Percentiles rank a stretch among this genome's conserved stretches.
These are phyloP conservation scores for Psephotus haematonotus DNA, from an alignment of 2,113 vertebrate species.

Conservation along the genomic window DNA sequence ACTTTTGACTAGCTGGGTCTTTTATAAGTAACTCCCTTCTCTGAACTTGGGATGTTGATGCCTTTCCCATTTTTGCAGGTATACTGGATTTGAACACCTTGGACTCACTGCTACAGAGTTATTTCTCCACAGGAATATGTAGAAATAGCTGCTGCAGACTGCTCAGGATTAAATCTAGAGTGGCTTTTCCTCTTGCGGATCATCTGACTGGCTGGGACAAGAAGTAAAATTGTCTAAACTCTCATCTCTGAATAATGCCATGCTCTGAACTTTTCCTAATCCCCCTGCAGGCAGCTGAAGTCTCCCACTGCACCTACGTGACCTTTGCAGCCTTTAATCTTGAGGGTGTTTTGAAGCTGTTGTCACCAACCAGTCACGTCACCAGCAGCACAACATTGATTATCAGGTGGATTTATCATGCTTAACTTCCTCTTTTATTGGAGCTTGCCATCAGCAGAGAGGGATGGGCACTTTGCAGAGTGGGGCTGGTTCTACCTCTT, in stretches of 20 bases:
- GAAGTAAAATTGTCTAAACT: background rate
- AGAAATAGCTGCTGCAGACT: background rate
- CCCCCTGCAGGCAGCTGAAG: background rate
- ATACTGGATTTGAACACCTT: background rate
- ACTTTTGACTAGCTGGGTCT: background rate
- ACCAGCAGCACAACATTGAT: background rate
- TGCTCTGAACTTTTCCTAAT: background rate
- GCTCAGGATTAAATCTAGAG: background rate
- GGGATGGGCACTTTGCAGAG: background rate
- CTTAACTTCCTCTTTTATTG: background rate
- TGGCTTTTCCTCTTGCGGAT: background rate
- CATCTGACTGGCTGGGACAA: background rate
- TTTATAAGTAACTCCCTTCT: background rate
- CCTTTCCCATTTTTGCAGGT: background rate
- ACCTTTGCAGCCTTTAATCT: background rate
- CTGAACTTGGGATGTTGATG: background rate
- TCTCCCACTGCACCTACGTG: background rate
- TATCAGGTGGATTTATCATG: background rate
- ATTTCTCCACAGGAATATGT: background rate
- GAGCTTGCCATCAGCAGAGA: background rate
- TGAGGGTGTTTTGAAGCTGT: background rate
- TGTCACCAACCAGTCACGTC: background rate
- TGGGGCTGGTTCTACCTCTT: background rate
- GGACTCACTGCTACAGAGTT: background rate
- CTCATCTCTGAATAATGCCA: fast-evolving